These are phyloP conservation scores for Scrobipalpa costella DNA, from an alignment of 2,888 invertebrate genomes.

Conservation along the genomic window DNA sequence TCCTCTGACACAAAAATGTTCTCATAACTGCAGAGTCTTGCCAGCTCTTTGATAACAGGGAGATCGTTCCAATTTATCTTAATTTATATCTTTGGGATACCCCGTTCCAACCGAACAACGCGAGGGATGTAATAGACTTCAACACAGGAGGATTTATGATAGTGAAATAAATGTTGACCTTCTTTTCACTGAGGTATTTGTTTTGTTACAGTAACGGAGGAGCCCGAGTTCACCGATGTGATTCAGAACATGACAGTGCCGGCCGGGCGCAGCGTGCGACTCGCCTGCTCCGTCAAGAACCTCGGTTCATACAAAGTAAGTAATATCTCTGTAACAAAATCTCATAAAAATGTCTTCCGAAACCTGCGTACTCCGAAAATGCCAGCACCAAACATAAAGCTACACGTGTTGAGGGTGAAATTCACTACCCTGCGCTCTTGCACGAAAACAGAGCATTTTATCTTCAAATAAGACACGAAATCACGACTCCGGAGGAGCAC, in stretches of 20 bases:
- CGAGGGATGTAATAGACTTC: slow-evolving; percentile 23
- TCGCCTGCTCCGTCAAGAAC: slow-evolving; percentile 95
- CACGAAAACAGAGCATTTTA: slow-evolving; percentile 30
- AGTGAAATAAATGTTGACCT: slow-evolving; percentile 1
- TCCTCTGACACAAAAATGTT: slow-evolving; percentile 75
- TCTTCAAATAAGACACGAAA: slow-evolving; percentile 40
- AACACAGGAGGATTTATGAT: slow-evolving; percentile 13
- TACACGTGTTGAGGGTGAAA: slow-evolving; percentile 8
- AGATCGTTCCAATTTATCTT: slow-evolving; percentile 60
- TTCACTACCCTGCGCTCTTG: slow-evolving; percentile 1
- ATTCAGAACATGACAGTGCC: slow-evolving; percentile 95
- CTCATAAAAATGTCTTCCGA: slow-evolving; percentile 10
- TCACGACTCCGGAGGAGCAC: slow-evolving; percentile 42
- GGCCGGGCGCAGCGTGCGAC: slow-evolving; percentile 92
- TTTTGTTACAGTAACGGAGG: slow-evolving; percentile 87
- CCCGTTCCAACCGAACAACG: slow-evolving; percentile 31
- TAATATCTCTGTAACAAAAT: slow-evolving; percentile 10
- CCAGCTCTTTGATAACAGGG: slow-evolving; percentile 58
- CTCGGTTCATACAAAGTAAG: slow-evolving; percentile 93
- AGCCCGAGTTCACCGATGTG: slow-evolving; percentile 94
- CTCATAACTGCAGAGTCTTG: slow-evolving; percentile 67
- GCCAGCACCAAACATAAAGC: background rate
- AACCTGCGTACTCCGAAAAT: slow-evolving; percentile 19
- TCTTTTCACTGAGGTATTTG: slow-evolving; percentile 21
- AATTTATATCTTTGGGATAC: slow-evolving; percentile 53